Percentiles rank a stretch among this genome's conserved stretches.
Evolutionary conservation across 1,140 invertebrate species (phyloP).

Genomic region (Eulimnadia texana): DNA sequence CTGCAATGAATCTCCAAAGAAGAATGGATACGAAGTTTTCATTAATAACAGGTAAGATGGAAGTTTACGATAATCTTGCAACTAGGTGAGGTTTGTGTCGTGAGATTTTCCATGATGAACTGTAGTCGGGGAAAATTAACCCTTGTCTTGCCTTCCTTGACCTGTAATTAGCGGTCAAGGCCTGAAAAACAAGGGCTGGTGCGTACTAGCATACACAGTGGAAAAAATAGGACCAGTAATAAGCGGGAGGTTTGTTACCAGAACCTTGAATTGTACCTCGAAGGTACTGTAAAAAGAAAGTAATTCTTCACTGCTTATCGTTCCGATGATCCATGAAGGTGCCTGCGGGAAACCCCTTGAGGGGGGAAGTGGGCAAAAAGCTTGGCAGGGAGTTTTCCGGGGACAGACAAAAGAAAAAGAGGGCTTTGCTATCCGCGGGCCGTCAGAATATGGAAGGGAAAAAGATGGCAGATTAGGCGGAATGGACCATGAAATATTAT

Average conservation of each 20-base stretch:
- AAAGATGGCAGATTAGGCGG: not conserved
- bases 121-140: not conserved
- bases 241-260: not conserved
- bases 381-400: not conserved
- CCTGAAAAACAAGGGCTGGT: not conserved
- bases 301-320: too few species aligned
- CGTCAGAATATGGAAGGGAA: not conserved
- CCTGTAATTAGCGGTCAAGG: not conserved
- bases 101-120: not conserved
- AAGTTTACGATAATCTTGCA: too few species aligned
- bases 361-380: not conserved
- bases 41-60: not conserved
- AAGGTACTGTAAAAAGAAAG: too few species aligned
- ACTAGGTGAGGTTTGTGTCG: too few species aligned
- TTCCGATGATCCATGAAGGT: too few species aligned
- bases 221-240: not conserved
- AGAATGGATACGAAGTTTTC: not conserved
- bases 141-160: not conserved
- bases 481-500: not conserved
- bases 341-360: too few species aligned
- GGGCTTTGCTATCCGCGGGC: not conserved
- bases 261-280: too few species aligned
- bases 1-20: not conserved
- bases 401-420: not conserved
- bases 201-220: not conserved